These are phyloP conservation scores for Montipora foliosa DNA, from an alignment of 64 coral and sea anemone species.

Conservation along the genomic window DNA sequence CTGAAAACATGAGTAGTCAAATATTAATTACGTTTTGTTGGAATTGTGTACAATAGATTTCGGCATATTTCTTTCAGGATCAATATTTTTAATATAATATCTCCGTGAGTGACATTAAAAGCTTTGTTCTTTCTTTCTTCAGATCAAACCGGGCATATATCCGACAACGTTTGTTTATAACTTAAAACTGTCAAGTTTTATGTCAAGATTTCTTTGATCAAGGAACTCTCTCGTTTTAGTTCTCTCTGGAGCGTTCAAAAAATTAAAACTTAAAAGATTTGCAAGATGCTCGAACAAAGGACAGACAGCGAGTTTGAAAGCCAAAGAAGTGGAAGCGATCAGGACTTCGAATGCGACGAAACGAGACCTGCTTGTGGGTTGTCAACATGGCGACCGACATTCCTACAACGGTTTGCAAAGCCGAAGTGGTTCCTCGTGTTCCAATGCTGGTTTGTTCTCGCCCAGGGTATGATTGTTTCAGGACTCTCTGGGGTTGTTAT, in stretches of 20 bases:
- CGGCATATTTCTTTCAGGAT: background rate
- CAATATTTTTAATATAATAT: background rate
- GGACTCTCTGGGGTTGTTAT: slow-evolving; percentile 90
- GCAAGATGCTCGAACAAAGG: slow-evolving; percentile 6
- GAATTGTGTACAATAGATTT: too few species aligned
- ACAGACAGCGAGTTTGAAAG: background rate
- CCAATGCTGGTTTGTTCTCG: slow-evolving; percentile 86
- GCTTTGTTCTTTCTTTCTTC: background rate
- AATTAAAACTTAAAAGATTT: background rate
- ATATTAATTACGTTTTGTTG: background rate
- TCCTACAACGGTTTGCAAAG: slow-evolving; percentile 75
- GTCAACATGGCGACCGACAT: slow-evolving; percentile 47
- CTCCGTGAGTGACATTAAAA: background rate
- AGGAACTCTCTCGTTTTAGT: background rate
- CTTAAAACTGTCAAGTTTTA: background rate
- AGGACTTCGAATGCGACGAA: background rate
- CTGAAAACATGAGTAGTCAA: background rate
- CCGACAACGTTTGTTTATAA: too few species aligned
- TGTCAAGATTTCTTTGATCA: background rate
- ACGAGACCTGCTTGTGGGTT: slow-evolving; percentile 38
- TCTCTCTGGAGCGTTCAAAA: background rate
- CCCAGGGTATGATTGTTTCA: slow-evolving; percentile 92
- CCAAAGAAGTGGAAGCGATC: background rate
- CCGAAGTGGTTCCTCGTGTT: slow-evolving; percentile 91
- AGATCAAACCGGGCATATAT: too few species aligned